phyloP scores from a whole-genome alignment of 1,140 invertebrate genomes.

The Ganaspis sp. region DNA sequence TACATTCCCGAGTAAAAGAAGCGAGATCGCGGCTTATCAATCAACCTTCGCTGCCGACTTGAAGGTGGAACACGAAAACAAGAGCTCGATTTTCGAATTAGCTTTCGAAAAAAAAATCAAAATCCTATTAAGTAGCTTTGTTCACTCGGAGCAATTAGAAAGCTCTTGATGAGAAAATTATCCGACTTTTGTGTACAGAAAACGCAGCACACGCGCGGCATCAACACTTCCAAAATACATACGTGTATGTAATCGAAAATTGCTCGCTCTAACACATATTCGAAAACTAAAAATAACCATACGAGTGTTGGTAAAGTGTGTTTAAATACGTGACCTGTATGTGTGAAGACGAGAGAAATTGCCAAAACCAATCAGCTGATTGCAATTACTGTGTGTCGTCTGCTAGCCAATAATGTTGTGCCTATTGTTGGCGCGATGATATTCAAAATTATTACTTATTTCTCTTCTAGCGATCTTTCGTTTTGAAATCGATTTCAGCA shows the following conservation, averaged over 20 bases:
- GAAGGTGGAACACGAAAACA: neutral
- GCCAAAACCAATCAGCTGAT: constrained; percentile 19
- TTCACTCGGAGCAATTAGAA: neutral
- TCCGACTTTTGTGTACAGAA: neutral
- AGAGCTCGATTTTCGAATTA: neutral
- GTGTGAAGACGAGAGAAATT: neutral
- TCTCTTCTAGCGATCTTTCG: neutral
- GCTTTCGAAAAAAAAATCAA: neutral
- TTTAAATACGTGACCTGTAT: too few species aligned
- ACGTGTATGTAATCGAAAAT: too few species aligned
- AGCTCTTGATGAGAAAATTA: neutral
- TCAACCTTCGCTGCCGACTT: constrained; percentile 11
- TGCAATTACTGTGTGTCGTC: constrained; percentile 17
- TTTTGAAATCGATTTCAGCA: too few species aligned
- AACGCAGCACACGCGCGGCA: neutral
- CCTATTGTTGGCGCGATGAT: neutral
- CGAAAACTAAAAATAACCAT: too few species aligned
- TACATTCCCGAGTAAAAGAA: neutral
- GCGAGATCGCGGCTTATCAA: neutral
- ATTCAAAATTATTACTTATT: neutral
- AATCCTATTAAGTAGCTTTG: too few species aligned
- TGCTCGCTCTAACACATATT: too few species aligned
- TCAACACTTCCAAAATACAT: neutral
- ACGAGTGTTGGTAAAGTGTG: too few species aligned
- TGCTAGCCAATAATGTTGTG: constrained; percentile 1